phyloP scores from a whole-genome alignment of 2,888 invertebrate species.

The Dinocampus coccinellae region DNA sequence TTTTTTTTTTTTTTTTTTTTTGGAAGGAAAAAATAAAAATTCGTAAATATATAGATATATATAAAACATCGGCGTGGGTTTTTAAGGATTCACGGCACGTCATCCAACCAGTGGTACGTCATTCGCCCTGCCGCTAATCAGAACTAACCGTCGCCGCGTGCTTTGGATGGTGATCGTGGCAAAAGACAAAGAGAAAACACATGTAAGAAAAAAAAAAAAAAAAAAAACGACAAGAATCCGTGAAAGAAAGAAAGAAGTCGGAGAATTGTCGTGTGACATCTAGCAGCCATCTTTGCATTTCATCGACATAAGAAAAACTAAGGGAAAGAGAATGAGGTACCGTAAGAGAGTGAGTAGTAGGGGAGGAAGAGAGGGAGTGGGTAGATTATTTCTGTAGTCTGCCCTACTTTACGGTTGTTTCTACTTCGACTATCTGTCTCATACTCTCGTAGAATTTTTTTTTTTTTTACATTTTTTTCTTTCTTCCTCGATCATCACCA shows the following conservation, averaged over 20 bases:
- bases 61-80: constrained; percentile 15
- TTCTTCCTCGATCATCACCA: not conserved
- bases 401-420: constrained; percentile 48
- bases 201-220: not conserved
- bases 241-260: constrained; percentile 30
- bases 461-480: constrained; percentile 35
- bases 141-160: constrained; percentile 69
- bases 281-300: constrained; percentile 60
- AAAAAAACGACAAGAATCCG: too few relatives aligned
- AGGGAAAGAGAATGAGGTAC: not conserved
- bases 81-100: constrained; percentile 65
- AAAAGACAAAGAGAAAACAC: constrained; percentile 24
- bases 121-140: constrained; percentile 68
- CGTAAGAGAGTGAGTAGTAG: too few relatives aligned
- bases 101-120: constrained; percentile 67
- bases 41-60: not conserved
- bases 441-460: constrained; percentile 30
- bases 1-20: too few relatives aligned
- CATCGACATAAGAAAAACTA: constrained; percentile 37
- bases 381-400: constrained; percentile 14
- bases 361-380: not conserved
- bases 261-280: constrained; percentile 26
- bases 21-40: not conserved
- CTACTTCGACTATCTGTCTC: constrained; percentile 34
- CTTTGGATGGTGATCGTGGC: constrained; percentile 55